Conservation (phyloP, 2,888 invertebrate genomes). For the Hydraecia micacea region DNA sequence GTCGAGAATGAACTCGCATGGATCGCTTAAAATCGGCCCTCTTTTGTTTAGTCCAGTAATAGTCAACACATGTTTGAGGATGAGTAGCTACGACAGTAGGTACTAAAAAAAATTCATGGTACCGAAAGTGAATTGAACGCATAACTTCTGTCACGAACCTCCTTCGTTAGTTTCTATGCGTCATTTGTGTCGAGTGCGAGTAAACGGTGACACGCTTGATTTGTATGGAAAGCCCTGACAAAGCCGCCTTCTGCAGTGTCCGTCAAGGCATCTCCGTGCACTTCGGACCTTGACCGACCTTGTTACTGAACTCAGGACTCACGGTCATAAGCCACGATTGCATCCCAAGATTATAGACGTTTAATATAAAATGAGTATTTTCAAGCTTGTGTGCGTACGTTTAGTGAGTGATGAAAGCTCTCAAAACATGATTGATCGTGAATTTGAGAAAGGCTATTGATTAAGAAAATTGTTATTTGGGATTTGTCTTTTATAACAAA, state of each 20-base stretch:
- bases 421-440: constrained; percentile 41
- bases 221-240: not conserved
- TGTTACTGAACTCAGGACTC: not conserved
- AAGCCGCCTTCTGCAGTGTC: not conserved
- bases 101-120: not conserved
- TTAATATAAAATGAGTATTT: constrained; percentile 28
- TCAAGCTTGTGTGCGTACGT: constrained; percentile 4
- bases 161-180: not conserved
- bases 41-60: not conserved
- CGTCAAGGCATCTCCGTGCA: not conserved
- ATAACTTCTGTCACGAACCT: not conserved
- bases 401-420: constrained; percentile 43
- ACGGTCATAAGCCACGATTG: too few species aligned
- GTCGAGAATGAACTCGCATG: not conserved
- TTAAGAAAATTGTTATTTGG: constrained; percentile 28
- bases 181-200: not conserved
- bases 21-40: not conserved
- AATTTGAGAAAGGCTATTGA: constrained; percentile 35
- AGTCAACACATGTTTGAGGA: too few species aligned
- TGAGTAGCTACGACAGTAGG: too few species aligned
- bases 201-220: not conserved
- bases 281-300: not conserved
- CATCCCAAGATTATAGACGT: not conserved
- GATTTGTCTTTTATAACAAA: constrained; percentile 30
- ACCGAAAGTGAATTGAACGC: not conserved